Evolutionary conservation across 2,797 vertebrate species (phyloP).

Genomic region (Alectoris magna): DNA sequence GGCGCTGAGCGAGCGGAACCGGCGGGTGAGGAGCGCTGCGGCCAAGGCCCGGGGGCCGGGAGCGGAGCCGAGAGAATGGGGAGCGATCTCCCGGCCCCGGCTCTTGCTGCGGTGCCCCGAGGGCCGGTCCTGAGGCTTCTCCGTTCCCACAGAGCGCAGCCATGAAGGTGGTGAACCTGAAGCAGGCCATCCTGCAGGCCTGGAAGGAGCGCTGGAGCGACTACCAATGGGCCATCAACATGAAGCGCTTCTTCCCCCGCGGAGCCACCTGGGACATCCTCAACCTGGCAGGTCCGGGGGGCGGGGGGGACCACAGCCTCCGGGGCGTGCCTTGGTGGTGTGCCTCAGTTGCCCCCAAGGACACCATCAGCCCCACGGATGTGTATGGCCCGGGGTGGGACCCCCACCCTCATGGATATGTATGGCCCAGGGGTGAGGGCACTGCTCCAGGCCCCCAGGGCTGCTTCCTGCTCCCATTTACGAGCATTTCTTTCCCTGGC

Average conservation of each 20-base stretch:
- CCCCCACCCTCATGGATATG: too few relatives aligned
- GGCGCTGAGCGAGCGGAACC: not conserved
- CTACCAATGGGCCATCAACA: slow-evolving; percentile 98
- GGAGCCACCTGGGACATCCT: slow-evolving; percentile 97
- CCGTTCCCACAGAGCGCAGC: slow-evolving; percentile 17
- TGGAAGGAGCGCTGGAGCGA: slow-evolving; percentile 99
- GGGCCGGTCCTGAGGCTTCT: not conserved
- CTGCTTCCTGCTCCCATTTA: not conserved
- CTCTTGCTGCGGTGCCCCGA: too few relatives aligned
- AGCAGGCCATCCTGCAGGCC: slow-evolving; percentile 97
- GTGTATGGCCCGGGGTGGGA: too few relatives aligned
- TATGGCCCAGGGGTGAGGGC: too few relatives aligned
- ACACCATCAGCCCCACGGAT: fast-evolving
- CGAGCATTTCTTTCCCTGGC: not conserved
- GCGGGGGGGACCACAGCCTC: not conserved
- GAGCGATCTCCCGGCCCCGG: not conserved
- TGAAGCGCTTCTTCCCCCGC: slow-evolving; percentile 96
- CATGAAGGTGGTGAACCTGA: slow-evolving; percentile 98
- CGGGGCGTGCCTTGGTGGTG: not conserved
- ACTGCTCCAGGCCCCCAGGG: not conserved
- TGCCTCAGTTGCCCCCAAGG: not conserved
- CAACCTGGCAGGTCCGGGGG: slow-evolving; percentile 89
- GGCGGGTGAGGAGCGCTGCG: not conserved
- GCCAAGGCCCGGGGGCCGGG: too few relatives aligned
- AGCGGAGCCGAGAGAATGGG: too few relatives aligned